A percentile compares a stretch with the other conserved stretches of the same genome.
Conservation (phyloP, 2,797 vertebrate genomes). For the Pagetopsis macropterus region DNA sequence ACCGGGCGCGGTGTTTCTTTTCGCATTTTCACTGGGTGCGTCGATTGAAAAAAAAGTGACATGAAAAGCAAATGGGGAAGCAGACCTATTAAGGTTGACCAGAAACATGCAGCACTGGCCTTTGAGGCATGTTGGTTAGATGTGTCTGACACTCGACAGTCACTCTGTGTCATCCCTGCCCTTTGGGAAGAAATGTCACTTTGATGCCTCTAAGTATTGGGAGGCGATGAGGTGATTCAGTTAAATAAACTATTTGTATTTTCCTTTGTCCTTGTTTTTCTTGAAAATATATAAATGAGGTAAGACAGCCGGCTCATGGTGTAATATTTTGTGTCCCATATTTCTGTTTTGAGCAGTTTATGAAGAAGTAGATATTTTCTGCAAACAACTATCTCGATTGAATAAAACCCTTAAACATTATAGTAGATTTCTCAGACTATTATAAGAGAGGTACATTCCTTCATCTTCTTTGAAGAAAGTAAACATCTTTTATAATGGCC, state of each 20-base stretch:
- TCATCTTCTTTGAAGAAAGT: not conserved
- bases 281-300: not conserved
- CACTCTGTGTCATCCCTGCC: slow-evolving; percentile 65
- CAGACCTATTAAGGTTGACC: slow-evolving; percentile 34
- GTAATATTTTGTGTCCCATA: not conserved
- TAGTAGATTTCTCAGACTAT: too few species aligned
- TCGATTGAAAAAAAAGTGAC: slow-evolving; percentile 61
- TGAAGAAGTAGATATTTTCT: not conserved
- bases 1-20: slow-evolving; percentile 26
- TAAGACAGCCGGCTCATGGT: not conserved
- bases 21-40: slow-evolving; percentile 38
- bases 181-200: slow-evolving; percentile 74
- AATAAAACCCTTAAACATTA: too few species aligned
- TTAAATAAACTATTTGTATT: slow-evolving; percentile 3
- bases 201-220: slow-evolving; percentile 43
- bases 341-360: slow-evolving; percentile 2
- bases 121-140: slow-evolving; percentile 68
- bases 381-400: not conserved
- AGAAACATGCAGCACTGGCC: slow-evolving; percentile 57
- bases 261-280: slow-evolving; percentile 6
- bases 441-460: not conserved
- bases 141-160: slow-evolving; percentile 64
- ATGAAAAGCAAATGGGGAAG: slow-evolving; percentile 53
- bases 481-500: not conserved
- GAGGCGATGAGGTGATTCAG: slow-evolving; percentile 31